Conservation (phyloP, 2,113 vertebrate genomes). For the Chauna torquata region DNA sequence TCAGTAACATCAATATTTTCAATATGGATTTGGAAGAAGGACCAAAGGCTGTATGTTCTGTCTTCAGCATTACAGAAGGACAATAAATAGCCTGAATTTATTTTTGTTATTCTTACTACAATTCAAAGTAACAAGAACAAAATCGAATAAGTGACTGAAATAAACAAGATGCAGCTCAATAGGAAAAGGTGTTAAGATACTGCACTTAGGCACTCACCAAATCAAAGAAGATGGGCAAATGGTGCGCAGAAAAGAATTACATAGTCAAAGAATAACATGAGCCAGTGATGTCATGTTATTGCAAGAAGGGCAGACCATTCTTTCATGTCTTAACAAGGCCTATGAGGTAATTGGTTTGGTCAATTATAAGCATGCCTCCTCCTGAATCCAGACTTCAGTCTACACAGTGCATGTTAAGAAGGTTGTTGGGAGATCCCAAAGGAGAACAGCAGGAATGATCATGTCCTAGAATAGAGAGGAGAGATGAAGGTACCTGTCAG, state of each 20-base stretch:
- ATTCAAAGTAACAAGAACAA: background rate
- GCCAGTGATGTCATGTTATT: background rate
- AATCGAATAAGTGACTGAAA: background rate
- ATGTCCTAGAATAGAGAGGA: background rate
- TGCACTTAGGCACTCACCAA: background rate
- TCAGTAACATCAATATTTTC: background rate
- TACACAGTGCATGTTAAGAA: background rate
- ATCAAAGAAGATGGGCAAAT: background rate
- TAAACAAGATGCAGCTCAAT: background rate
- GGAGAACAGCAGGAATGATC: background rate
- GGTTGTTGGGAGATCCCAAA: background rate
- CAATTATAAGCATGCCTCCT: background rate
- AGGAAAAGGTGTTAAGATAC: background rate
- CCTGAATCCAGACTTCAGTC: background rate
- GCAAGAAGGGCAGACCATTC: background rate
- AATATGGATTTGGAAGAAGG: background rate
- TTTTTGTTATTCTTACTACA: background rate
- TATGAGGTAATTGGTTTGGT: background rate
- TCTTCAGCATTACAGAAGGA: background rate
- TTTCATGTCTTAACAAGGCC: background rate
- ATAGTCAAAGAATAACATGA: background rate
- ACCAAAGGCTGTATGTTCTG: accelerated
- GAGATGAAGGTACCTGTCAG: background rate
- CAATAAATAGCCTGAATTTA: background rate
- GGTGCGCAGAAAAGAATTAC: background rate